These are phyloP conservation scores for Drosophila formosana DNA, from an alignment of 2,888 invertebrate genomes.

Conservation along the genomic window DNA sequence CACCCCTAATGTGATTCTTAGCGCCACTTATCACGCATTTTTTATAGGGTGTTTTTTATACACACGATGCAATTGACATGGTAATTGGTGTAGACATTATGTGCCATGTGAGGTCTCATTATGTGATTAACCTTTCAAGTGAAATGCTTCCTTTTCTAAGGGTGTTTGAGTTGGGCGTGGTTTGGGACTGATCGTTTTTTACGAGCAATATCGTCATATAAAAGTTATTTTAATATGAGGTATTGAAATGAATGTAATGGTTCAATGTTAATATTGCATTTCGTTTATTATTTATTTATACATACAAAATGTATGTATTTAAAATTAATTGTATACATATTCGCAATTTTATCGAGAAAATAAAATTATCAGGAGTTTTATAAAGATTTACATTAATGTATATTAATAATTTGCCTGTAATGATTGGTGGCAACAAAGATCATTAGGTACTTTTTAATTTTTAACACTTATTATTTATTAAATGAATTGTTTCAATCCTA, in stretches of 20 bases:
- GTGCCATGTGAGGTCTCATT: conserved; percentile 47
- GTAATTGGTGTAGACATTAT: conserved; percentile 56
- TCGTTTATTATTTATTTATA: too few species aligned
- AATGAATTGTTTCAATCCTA: too few species aligned
- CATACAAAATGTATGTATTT: too few species aligned
- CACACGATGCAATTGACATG: conserved; percentile 53
- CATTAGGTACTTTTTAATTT: background rate
- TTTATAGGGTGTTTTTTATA: conserved; percentile 57
- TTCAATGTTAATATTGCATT: too few species aligned
- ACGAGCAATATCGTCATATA: background rate
- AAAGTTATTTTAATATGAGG: too few species aligned
- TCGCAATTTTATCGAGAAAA: too few species aligned
- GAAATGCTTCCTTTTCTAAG: conserved; percentile 23
- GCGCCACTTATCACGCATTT: conserved; percentile 78
- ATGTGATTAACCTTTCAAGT: conserved; percentile 54
- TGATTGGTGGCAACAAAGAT: too few species aligned
- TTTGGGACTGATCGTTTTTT: conserved; percentile 28
- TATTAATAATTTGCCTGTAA: too few species aligned
- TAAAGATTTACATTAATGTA: too few species aligned
- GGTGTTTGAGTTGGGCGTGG: conserved; percentile 35
- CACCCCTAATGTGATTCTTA: conserved; percentile 80
- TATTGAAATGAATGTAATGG: too few species aligned
- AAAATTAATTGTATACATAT: too few species aligned
- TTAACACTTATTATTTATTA: background rate
- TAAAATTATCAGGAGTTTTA: too few species aligned